phyloP scores from a whole-genome alignment of 2,797 vertebrate species.

The Chaenodraco wilsoni region DNA sequence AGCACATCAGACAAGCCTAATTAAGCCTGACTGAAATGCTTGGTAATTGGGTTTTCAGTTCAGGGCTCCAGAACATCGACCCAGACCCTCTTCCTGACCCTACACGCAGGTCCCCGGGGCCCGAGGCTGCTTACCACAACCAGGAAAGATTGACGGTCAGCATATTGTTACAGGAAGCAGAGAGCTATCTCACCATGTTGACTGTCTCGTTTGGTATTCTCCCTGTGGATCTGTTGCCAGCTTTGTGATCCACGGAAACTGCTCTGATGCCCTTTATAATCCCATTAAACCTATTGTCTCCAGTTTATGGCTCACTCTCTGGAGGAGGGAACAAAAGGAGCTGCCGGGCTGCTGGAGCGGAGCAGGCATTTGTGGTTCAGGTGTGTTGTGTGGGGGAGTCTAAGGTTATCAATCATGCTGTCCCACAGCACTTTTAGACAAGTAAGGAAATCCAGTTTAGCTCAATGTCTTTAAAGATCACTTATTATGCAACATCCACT shows the following conservation, averaged over 20 bases:
- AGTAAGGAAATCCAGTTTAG: neutral
- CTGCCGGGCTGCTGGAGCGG: constrained; percentile 22
- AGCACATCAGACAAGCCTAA: constrained; percentile 86
- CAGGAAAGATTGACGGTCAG: constrained; percentile 52
- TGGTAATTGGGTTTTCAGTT: constrained; percentile 83
- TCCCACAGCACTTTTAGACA: constrained; percentile 16
- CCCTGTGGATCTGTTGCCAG: constrained; percentile 50
- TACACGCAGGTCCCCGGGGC: constrained; percentile 37
- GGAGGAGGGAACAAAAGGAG: constrained; percentile 43
- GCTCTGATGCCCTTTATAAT: constrained; percentile 77
- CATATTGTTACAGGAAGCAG: constrained; percentile 50
- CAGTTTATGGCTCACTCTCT: constrained; percentile 54
- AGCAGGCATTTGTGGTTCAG: constrained; percentile 45
- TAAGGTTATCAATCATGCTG: constrained; percentile 42
- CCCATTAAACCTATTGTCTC: constrained; percentile 77
- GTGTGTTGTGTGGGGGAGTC: constrained; percentile 33
- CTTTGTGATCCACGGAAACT: constrained; percentile 70
- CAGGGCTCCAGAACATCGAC: constrained; percentile 67
- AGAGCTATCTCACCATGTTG: constrained; percentile 48
- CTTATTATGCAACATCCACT: no score
- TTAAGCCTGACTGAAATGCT: constrained; percentile 79
- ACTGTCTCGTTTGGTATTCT: constrained; percentile 48
- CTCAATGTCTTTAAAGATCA: neutral
- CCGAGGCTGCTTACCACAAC: constrained; percentile 49
- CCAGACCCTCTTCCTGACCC: constrained; percentile 59